Percentiles rank a stretch among this genome's conserved stretches.
Conservation (phyloP, 2,113 vertebrate genomes). For the Salminus brasiliensis region DNA sequence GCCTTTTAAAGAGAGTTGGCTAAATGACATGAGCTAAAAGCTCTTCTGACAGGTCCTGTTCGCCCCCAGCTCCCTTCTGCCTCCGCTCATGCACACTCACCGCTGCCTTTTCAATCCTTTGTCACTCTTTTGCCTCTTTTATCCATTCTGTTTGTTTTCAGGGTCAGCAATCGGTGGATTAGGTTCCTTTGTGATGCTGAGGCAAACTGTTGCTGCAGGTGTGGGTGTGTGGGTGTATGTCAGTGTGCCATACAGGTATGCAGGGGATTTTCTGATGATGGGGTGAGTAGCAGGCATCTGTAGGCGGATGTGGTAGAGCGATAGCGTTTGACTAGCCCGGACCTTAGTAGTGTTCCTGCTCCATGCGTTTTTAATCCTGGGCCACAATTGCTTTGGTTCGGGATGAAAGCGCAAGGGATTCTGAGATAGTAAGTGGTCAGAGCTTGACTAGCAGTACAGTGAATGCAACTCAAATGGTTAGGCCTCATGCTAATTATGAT, state of each 20-base stretch:
- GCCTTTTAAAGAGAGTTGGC: slow-evolving; percentile 23
- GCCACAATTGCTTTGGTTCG: background rate
- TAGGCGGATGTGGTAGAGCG: background rate
- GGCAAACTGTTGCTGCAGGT: slow-evolving; percentile 21
- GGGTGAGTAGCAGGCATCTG: background rate
- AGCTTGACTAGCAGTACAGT: background rate
- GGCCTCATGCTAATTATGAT: too few species aligned
- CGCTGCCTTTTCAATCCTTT: background rate
- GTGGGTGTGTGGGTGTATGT: slow-evolving; percentile 42
- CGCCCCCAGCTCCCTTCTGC: background rate
- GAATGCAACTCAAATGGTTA: background rate
- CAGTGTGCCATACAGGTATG: background rate
- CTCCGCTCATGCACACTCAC: background rate
- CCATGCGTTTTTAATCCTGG: background rate
- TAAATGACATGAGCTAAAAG: slow-evolving; percentile 36
- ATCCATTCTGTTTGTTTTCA: slow-evolving; percentile 58
- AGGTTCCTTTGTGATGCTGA: slow-evolving; percentile 50
- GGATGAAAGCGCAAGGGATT: too few species aligned
- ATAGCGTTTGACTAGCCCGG: background rate
- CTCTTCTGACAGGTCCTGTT: slow-evolving; percentile 25
- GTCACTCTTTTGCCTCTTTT: slow-evolving; percentile 34
- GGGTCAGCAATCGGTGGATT: slow-evolving; percentile 58
- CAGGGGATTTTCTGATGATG: background rate
- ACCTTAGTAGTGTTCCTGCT: background rate
- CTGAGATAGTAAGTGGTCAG: background rate